These are phyloP conservation scores for Xanthia togata DNA, from an alignment of 2,888 invertebrate genomes.

Conservation along the genomic window DNA sequence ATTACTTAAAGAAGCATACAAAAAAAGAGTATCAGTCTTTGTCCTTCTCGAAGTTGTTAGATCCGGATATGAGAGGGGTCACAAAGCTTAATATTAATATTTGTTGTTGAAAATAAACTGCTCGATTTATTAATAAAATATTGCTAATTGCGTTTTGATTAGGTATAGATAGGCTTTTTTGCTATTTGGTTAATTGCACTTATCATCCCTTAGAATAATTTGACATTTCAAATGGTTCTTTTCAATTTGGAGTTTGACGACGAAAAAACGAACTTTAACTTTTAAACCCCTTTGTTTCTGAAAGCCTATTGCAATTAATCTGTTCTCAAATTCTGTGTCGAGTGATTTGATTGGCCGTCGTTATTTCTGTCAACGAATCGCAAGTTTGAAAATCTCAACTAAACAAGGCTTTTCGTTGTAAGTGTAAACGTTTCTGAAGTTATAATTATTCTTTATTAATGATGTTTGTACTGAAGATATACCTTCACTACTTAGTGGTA, in stretches of 20 bases:
- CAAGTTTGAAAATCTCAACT: not conserved
- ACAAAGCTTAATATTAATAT: not conserved
- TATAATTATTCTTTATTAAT: not conserved
- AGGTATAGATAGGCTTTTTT: not conserved
- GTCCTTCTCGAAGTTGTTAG: not conserved
- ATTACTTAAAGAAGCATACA: accelerated
- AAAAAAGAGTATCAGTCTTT: not conserved
- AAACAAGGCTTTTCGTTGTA: not conserved
- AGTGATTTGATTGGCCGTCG: not conserved
- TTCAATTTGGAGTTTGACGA: too few species aligned
- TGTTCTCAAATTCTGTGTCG: not conserved
- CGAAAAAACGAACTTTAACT: too few species aligned
- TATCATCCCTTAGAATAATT: not conserved
- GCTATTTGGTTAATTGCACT: not conserved
- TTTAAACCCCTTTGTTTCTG: too few species aligned
- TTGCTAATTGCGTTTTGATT: not conserved
- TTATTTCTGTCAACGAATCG: not conserved
- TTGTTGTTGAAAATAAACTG: not conserved
- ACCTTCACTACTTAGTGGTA: not conserved
- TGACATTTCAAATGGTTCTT: too few species aligned
- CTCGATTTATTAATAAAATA: not conserved
- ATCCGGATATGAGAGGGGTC: not conserved
- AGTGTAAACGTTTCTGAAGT: not conserved
- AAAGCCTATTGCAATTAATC: too few species aligned
- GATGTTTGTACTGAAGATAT: not conserved